phyloP scores from a whole-genome alignment of 2,888 invertebrate genomes.

The Polyommatus icarus region DNA sequence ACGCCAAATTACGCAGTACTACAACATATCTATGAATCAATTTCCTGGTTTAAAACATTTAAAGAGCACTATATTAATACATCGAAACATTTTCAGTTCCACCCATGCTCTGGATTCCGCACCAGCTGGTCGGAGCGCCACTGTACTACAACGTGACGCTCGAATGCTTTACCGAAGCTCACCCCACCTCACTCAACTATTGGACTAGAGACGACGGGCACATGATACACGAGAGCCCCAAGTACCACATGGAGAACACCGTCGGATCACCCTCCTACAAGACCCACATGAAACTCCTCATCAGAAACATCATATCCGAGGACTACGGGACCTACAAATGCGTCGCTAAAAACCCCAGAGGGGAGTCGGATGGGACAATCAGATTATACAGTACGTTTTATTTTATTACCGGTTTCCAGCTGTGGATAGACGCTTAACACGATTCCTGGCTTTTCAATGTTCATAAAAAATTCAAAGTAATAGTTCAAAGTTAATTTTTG shows the following conservation, averaged over 20 bases:
- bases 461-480: background rate
- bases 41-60: too few relatives aligned
- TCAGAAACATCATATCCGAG: slow-evolving; percentile 86
- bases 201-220: slow-evolving; percentile 93
- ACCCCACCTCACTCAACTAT: slow-evolving; percentile 94
- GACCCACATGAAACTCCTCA: slow-evolving; percentile 92
- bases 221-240: slow-evolving; percentile 92
- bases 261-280: slow-evolving; percentile 87
- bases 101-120: slow-evolving; percentile 95
- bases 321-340: slow-evolving; percentile 95
- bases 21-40: background rate
- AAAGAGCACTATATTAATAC: background rate
- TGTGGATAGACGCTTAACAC: background rate
- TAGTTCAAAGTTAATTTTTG: background rate
- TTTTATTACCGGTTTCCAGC: background rate
- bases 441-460: background rate
- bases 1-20: too few relatives aligned
- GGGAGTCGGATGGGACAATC: slow-evolving; percentile 94
- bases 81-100: slow-evolving; percentile 84
- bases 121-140: slow-evolving; percentile 93
- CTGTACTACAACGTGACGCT: slow-evolving; percentile 90
- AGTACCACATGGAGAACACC: slow-evolving; percentile 89
- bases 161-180: slow-evolving; percentile 94
- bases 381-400: slow-evolving; percentile 90
- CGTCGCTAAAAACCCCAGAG: slow-evolving; percentile 93